Percentiles rank a stretch among this genome's conserved stretches.
phyloP scores from a whole-genome alignment of 1,140 invertebrate genomes.

The Meteorus sp. region DNA sequence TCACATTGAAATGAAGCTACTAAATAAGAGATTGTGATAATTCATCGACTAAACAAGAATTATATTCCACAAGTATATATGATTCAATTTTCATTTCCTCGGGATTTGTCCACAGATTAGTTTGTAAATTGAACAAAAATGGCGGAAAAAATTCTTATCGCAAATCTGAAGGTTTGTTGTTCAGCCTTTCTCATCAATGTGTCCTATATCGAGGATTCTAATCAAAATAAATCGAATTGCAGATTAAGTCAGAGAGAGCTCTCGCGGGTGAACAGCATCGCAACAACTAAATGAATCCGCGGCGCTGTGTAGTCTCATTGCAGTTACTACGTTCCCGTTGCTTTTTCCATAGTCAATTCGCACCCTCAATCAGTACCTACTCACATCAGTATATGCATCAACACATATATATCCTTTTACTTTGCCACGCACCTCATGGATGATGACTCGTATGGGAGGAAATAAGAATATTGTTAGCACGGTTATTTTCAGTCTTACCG shows the following conservation, averaged over 20 bases:
- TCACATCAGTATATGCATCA: too few species aligned
- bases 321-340: neutral
- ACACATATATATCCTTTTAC: too few species aligned
- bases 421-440: too few species aligned
- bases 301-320: too few species aligned
- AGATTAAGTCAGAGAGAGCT: slow-evolving; percentile 22
- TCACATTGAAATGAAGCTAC: too few species aligned
- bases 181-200: slow-evolving; percentile 15
- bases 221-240: slow-evolving; percentile 31
- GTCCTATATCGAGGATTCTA: slow-evolving; percentile 14
- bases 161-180: neutral
- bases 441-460: too few species aligned
- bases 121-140: neutral
- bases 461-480: too few species aligned
- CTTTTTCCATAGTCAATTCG: neutral
- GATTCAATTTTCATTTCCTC: neutral
- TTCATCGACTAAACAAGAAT: neutral
- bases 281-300: slow-evolving; percentile 21
- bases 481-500: too few species aligned
- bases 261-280: too few species aligned
- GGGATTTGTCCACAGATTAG: neutral
- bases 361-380: too few species aligned
- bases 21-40: too few species aligned
- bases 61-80: neutral
- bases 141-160: neutral